Conservation (phyloP, 2,113 vertebrate genomes). For the Sinocyclocheilus anophthalmus region DNA sequence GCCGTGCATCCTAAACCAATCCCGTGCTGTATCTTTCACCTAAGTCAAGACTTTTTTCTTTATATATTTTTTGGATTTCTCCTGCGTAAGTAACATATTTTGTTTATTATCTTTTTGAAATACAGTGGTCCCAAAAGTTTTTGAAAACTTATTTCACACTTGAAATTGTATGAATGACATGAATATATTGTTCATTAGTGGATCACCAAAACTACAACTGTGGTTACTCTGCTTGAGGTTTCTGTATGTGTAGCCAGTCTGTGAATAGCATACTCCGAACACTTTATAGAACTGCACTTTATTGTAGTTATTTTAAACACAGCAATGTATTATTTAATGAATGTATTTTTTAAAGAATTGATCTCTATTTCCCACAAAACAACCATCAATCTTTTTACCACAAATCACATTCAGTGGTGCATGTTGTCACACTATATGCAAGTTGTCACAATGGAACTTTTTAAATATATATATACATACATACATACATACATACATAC, state of each 20-base stretch:
- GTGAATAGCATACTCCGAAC: background rate
- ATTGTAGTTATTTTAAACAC: background rate
- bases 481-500: too few relatives aligned
- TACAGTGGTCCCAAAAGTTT: background rate
- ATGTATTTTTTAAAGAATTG: background rate
- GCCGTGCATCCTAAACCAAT: background rate
- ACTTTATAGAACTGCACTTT: background rate
- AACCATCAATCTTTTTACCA: background rate
- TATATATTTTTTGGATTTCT: background rate
- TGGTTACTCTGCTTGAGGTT: too few relatives aligned
- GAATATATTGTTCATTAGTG: too few relatives aligned
- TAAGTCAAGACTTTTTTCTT: background rate
- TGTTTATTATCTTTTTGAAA: background rate
- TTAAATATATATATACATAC: too few relatives aligned
- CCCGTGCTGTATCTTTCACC: background rate
- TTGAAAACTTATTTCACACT: background rate
- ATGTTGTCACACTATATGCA: background rate
- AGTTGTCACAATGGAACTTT: background rate
- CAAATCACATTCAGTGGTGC: background rate
- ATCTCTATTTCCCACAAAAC: background rate
- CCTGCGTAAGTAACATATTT: background rate
- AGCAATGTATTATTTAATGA: background rate
- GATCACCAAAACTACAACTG: too few relatives aligned
- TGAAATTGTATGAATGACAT: background rate
- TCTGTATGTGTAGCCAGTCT: too few relatives aligned